A percentile compares a stretch with the other conserved stretches of the same genome.
Conservation (phyloP, 2,888 invertebrate species). For the Ormyrus nitidulus region DNA sequence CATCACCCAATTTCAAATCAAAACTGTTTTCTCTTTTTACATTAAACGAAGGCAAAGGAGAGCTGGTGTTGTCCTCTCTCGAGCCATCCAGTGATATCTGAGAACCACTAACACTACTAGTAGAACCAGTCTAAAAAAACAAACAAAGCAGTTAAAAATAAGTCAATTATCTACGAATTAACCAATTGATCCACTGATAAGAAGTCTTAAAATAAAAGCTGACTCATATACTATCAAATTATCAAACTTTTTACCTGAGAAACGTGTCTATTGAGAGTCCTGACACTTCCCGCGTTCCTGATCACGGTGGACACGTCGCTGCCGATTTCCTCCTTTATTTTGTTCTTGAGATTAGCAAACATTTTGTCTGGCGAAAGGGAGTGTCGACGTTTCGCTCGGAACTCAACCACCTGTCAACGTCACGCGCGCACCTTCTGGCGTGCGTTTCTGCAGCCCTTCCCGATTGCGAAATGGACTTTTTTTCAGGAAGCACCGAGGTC, state of each 20-base stretch:
- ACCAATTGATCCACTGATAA: not conserved
- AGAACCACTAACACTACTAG: constrained; percentile 74
- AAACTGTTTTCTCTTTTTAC: constrained; percentile 74
- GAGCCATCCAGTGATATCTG: constrained; percentile 72
- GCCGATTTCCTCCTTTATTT: constrained; percentile 92
- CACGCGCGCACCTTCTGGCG: constrained; percentile 38
- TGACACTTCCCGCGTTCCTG: constrained; percentile 69
- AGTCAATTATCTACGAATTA: not conserved
- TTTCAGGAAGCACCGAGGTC: constrained; percentile 35
- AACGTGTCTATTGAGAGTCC: constrained; percentile 69
- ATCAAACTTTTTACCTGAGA: constrained; percentile 66
- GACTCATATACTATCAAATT: constrained; percentile 12
- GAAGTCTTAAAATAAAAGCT: not conserved
- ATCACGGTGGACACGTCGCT: constrained; percentile 81
- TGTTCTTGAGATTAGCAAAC: constrained; percentile 92
- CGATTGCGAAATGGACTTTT: not conserved
- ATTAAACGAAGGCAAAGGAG: constrained; percentile 64
- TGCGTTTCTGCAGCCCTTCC: no score
- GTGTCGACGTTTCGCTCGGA: constrained; percentile 39
- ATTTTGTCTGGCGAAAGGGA: constrained; percentile 74
- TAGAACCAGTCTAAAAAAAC: constrained; percentile 69
- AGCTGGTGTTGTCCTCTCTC: constrained; percentile 67
- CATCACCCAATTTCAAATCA: constrained; percentile 72
- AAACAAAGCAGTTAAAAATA: constrained; percentile 9
- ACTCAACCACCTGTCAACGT: constrained; percentile 64